A percentile compares a stretch with the other conserved stretches of the same genome.
These are phyloP conservation scores for Maniola jurtina DNA, from an alignment of 1,140 invertebrate genomes.

Conservation along the genomic window DNA sequence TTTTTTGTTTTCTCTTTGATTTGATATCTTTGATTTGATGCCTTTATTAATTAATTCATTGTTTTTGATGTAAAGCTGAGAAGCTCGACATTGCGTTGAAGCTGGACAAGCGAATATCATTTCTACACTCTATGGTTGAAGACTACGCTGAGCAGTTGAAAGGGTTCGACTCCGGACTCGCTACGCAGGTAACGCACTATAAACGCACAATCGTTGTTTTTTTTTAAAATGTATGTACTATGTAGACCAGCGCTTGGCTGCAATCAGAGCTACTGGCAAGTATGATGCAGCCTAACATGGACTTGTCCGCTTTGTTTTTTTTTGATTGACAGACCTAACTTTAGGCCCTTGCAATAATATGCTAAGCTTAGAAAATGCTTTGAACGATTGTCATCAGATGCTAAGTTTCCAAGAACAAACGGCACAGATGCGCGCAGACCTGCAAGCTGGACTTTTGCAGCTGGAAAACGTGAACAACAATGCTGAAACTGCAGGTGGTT, in stretches of 20 bases:
- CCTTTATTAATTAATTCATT: neutral
- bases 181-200: conserved; percentile 48
- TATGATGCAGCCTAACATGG: no score
- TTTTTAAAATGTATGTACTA: no score
- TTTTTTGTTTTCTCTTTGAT: no score
- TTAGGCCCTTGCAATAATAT: no score
- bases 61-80: conserved; percentile 39
- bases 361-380: neutral
- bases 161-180: conserved; percentile 58
- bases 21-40: neutral
- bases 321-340: no score
- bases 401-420: conserved; percentile 61
- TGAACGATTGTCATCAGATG: conserved; percentile 39
- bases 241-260: neutral
- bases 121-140: conserved; percentile 38
- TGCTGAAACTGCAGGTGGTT: conserved; percentile 51
- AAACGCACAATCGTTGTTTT: no score
- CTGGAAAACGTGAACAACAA: conserved; percentile 51
- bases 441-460: conserved; percentile 40
- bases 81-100: conserved; percentile 44
- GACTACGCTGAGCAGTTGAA: conserved; percentile 58
- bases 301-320: no score
- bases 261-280: no score
- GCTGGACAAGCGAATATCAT: conserved; percentile 43
- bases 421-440: conserved; percentile 43